Evolutionary conservation across 2,797 vertebrate species (phyloP), one percentile per base, ranked within the genome.

Genomic region (Cyclura pinguis): DNA sequence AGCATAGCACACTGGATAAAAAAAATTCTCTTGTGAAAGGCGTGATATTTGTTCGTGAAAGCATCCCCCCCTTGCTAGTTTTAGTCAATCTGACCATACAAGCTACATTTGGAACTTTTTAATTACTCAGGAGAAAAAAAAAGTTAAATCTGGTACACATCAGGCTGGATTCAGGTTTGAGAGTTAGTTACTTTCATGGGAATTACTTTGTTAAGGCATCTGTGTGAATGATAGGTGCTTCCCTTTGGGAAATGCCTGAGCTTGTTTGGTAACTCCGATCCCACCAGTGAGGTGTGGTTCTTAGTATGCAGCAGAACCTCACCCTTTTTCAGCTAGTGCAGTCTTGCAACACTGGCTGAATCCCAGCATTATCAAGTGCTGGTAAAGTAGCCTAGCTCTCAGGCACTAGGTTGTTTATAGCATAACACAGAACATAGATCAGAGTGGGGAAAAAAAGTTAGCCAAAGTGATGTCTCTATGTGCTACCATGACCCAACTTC

Each of bases 241-340:
- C 6, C 2, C 87, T 90, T 93, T 89, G 0, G 85, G 85, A 89
- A 67, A 32, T 0, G 92, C 86, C 92, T 84, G 62, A 87, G 89
- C 96, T 95, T 97, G 96, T 92, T 89, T 81, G 14, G 76, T 29
- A 95, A 76, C 87, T 92, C 91, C 83, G 89, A 91, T 93, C 73
- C 80, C 91, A 92, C 95, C 91, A 85, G 27, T 77, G 62, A 91
- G 92, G 95, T 94, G 91, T 91, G 89, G 82, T 83, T 96, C 86
- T 84, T 92, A 47, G 42, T 92, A 94, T 91, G 78, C 84, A 93
- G 91, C 50, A 69, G 67, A 32, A 93, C 85, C 90, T 96, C 95
- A 85, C 91, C 94, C 88, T 88, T 59, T 0, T 83, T 72, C 73
- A 92, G 0, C 94, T 92, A 92, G 93, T 94, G 91, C 86, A 22